Base-by-base conservation (phyloP, 2,888 invertebrate species). In the Azorinus chamasolen region DNA sequence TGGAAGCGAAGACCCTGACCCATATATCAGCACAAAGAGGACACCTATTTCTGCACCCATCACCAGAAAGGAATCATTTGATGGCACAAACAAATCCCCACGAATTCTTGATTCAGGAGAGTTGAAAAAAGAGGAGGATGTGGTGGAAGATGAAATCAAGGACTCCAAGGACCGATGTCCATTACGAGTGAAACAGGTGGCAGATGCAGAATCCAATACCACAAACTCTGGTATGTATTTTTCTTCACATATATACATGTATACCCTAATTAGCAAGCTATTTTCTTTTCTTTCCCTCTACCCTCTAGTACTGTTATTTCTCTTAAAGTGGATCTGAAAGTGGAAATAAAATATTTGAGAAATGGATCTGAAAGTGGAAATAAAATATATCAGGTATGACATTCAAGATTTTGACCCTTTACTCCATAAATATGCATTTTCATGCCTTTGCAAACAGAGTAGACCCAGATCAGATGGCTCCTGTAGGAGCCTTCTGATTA, bases 1-100 rank as follows among this genome's bases (percentile, higher is more conserved):
- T 92, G 97, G 96, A 92, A 85, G 77, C 16, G 87, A 84, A 12
- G 87, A 86, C 51, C 59, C 83, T 20, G 89, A 88, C 51, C 59
- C 71, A 32, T 59, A 77, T 53, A 88, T 89, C 45, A 74, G 85
- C 69, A 83, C 79, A 2, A 88, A 86, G 71, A 80, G 79, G 54
- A 86, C 87, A 20, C 84, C 87, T 37, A 89, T 89, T 32, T 87
- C 88, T 8, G 89, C 86, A 8, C 89, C 89, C 2, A 88, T 89
- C 32, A 70, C 85, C 0, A 80, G 83, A 20, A 87, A 87, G 55
- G 89, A 87, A 66, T 75, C 85, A 4, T 83, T 83, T 27, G 83
- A 77, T 24, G 64, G 54, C 1, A 41, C 58, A 6, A 79, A 66
- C 22, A 73, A 73, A 43, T 85, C 87, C 25, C 84, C 85, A 0